Percentiles rank a stretch among this genome's conserved stretches.
Evolutionary conservation across 2,888 invertebrate species (phyloP).

Genomic region (Mylabris sibirica): DNA sequence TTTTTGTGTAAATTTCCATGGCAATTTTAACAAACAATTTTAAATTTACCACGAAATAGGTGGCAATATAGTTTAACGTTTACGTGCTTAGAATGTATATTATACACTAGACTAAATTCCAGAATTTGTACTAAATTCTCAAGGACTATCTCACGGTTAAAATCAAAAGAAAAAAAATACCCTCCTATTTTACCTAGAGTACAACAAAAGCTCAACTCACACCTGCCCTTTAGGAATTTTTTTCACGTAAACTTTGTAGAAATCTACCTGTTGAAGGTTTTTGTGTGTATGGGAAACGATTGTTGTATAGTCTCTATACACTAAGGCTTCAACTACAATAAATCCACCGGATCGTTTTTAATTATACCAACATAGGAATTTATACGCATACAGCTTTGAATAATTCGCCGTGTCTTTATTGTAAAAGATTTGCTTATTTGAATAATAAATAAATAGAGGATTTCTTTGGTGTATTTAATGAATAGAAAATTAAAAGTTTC

Average conservation of each 20-base stretch:
- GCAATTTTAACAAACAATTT: no score
- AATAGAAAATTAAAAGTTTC: neutral
- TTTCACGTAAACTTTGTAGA: neutral
- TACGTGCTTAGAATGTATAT: no score
- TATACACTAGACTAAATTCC: neutral
- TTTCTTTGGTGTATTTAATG: neutral
- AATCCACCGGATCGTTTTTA: neutral
- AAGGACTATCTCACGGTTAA: neutral
- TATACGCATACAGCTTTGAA: neutral
- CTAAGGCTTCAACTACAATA: neutral
- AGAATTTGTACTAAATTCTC: neutral
- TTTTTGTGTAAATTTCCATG: no score
- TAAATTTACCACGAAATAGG: no score
- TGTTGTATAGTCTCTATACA: neutral
- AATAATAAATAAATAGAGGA: no score
- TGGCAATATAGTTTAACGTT: no score
- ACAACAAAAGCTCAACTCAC: neutral
- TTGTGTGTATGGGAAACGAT: neutral
- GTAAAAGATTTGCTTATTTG: neutral
- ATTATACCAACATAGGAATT: neutral
- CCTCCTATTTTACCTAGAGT: neutral
- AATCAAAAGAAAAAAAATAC: neutral
- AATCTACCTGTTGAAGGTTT: conserved; percentile 2
- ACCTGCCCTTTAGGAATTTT: neutral
- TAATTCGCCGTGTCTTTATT: neutral